Evolutionary conservation across 2,797 vertebrate genomes (phyloP), one percentile per base, ranked within the genome.

Genomic region (Poeciliopsis presidionis): DNA sequence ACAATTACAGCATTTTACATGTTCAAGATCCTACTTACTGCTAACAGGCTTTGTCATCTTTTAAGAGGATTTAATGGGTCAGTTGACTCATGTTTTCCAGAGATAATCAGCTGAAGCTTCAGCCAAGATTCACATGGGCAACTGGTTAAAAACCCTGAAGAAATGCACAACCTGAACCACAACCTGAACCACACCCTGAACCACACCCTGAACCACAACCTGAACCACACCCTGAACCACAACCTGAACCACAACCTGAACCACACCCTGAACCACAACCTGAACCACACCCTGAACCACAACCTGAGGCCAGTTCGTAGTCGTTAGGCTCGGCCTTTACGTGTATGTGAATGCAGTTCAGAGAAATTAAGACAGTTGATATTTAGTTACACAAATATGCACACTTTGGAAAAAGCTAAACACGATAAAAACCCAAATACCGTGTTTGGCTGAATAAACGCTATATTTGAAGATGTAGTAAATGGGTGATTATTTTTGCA

Each of bases 401-500:
- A 43, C 22, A 36, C 7, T 43, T 22, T 41, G 16, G 18, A 41
- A 41, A 39, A 69, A 43, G 7, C 16, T 3, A 43, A 43, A n/a
- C 65, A 13, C 41, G 28, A n/a, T 28, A 28, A n/a, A 7, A 12
- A 5, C 63, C 20, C 1, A 67, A 39, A 36, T 41, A 1, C 39
- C 1, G 0, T 39, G 33, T 39, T 41, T 41, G 36, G 9, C 5
- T 22, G 63, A 67, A 20, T 22, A 67, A 67, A 65, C 7, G 6
- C 20, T 73, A 3, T 22, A 71, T 28, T 36, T 13, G 14, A 13
- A 51, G 16, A 45, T 57, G 49, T 22, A 25, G 16, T 14, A 78
- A 83, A 78, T 67, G 13, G 51, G 63, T 78, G 73, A n/a, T 9
- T 20, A 72, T 47, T 73, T 33, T 72, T 80, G 69, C 74, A 70